Conservation (phyloP, 2,113 vertebrate species). For the Pantherophis guttatus region DNA sequence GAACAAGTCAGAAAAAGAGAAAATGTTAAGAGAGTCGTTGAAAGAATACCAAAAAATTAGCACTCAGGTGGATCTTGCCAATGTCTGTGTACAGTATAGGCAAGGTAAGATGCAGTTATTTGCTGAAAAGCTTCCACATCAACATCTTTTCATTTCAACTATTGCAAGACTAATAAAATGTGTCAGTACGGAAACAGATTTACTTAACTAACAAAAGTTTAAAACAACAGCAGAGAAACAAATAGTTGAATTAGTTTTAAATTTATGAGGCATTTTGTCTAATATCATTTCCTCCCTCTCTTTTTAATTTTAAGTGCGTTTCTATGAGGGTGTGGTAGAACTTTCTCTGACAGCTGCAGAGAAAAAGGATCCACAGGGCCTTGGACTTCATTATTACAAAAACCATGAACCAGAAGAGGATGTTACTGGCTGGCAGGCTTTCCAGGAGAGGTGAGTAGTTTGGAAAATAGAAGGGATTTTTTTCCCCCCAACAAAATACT, state of each 20-base stretch:
- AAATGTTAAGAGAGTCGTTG: constrained; percentile 86
- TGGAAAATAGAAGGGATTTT: background rate
- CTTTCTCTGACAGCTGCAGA: constrained; percentile 91
- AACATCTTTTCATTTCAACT: background rate
- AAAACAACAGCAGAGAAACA: background rate
- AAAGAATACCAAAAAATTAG: constrained; percentile 94
- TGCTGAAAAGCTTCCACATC: background rate
- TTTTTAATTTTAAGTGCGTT: constrained; percentile 78
- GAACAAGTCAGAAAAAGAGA: constrained; percentile 87
- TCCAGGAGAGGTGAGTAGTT: constrained; percentile 84
- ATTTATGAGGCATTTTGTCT: background rate
- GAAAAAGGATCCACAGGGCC: constrained; percentile 93
- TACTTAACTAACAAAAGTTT: background rate
- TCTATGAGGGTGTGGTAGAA: constrained; percentile 95
- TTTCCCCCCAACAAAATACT: background rate
- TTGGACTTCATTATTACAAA: constrained; percentile 96
- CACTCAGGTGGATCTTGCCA: constrained; percentile 88
- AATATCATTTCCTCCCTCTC: background rate
- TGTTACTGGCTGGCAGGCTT: constrained; percentile 84
- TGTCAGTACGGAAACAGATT: background rate
- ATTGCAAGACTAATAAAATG: background rate
- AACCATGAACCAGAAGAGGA: constrained; percentile 97
- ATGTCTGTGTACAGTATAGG: constrained; percentile 90
- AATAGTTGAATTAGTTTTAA: background rate
- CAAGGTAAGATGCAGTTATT: constrained; percentile 76